phyloP scores from a whole-genome alignment of 2,113 vertebrate genomes.

The Pao palembangensis region DNA sequence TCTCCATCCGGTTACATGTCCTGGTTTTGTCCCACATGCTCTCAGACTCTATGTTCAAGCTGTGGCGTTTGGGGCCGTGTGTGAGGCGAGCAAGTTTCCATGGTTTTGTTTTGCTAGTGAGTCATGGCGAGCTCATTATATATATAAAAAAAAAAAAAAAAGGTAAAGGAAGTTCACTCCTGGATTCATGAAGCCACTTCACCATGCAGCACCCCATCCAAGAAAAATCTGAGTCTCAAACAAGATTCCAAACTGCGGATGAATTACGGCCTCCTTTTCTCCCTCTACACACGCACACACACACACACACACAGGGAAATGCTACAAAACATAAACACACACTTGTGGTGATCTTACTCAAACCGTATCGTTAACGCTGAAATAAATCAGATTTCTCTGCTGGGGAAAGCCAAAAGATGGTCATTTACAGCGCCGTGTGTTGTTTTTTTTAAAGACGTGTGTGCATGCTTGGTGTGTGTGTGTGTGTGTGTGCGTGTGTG shows the following conservation, averaged over 20 bases:
- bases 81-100: slow-evolving; percentile 64
- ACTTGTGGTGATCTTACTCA: slow-evolving; percentile 17
- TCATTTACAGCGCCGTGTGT: slow-evolving; percentile 49
- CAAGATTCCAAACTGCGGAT: slow-evolving; percentile 26
- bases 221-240: slow-evolving; percentile 32
- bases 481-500: slow-evolving; percentile 9
- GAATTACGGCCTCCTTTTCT: slow-evolving; percentile 14
- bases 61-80: slow-evolving; percentile 31
- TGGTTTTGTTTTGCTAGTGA: slow-evolving; percentile 72
- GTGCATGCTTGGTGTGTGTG: slow-evolving; percentile 1
- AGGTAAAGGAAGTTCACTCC: slow-evolving; percentile 70
- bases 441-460: slow-evolving; percentile 17
- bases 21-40: not conserved
- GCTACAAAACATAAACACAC: slow-evolving; percentile 19
- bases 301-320: slow-evolving; percentile 7
- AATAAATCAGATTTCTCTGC: slow-evolving; percentile 46
- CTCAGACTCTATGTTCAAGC: slow-evolving; percentile 21
- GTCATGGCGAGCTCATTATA: slow-evolving; percentile 69
- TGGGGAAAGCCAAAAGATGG: slow-evolving; percentile 43
- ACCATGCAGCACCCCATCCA: slow-evolving; percentile 37
- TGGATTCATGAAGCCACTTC: slow-evolving; percentile 67
- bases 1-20: not conserved
- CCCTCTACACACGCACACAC: slow-evolving; percentile 1
- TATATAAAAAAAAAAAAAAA: slow-evolving; percentile 4
- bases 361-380: slow-evolving; percentile 48